Evolutionary conservation across 2,797 vertebrate genomes (phyloP), one percentile per base, ranked within the genome.

Genomic region (Acrossocheilus wenchowensis): DNA sequence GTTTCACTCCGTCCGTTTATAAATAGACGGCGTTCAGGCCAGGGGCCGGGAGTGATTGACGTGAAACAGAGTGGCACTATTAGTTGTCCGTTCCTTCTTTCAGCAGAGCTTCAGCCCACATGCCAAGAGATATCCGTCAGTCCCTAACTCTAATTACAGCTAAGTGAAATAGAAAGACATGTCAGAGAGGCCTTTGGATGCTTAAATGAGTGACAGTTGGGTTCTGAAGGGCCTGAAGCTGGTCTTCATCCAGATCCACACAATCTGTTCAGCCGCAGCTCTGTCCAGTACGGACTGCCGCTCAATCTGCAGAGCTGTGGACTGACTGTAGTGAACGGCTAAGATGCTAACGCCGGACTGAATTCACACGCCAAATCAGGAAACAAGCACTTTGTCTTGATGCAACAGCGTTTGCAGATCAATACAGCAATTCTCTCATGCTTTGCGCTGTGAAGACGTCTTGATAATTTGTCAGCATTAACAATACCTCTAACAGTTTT

Each of bases 181-280:
- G 75, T 17, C 23, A 60, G 71, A 5, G 30, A 43, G n/a, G 75
- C 83, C 36, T 84, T 54, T 39, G 60, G 34, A 41, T 14, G 36
- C 48, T 34, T 45, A 7, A 85, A 60, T 60, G n/a, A 78, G 68
- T 78, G 75, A 85, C 75, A 71, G 75, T 6, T 79, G 64, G 50
- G 23, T 30, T 82, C 26, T 68, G 79, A 48, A 81, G 43, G 41
- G 17, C 45, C 3, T 7, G n/a, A 66, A 15, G 30, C 43, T 78
- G 83, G 75, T 71, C 36, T 78, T 60, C n/a, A 30, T 79, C 50
- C 83, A 78, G 75, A 85, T 34, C 64, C 36, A 71, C 62, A 57
- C 74, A 71, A 78, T 85, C 75, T 85, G 74, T 85, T 57, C 64
- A 57, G 57, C 69, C 34, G 2, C n/a, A 41, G 30, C 45, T 78